phyloP scores from a whole-genome alignment of 2,113 vertebrate species.

The Regulus satrapa region DNA sequence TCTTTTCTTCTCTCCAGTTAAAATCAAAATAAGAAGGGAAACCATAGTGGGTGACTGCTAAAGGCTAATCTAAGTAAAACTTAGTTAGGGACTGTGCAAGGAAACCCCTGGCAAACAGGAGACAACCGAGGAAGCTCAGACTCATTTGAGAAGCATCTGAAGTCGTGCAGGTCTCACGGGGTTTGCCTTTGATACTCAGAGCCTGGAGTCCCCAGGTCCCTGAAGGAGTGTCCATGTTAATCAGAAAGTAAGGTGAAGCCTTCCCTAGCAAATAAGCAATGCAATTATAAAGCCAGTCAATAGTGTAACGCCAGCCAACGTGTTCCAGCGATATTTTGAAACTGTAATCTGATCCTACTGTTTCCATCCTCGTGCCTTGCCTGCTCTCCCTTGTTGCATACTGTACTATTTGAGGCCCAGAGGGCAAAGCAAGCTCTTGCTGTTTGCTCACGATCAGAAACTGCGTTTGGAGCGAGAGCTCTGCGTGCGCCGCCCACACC shows the following conservation, averaged over 20 bases:
- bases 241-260: conserved; percentile 74
- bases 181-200: not conserved
- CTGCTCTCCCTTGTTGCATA: conserved; percentile 68
- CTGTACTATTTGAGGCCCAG: conserved; percentile 69
- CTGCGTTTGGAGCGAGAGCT: not conserved
- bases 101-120: not conserved
- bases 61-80: not conserved
- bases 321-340: conserved; percentile 68
- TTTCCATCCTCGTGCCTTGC: conserved; percentile 63
- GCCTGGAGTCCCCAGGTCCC: conserved; percentile 26
- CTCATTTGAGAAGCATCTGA: not conserved
- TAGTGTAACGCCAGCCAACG: conserved; percentile 63
- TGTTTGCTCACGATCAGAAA: conserved; percentile 67
- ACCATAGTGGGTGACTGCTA: not conserved
- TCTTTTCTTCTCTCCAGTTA: not conserved
- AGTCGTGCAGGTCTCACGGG: not conserved
- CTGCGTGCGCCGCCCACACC: not conserved
- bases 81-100: not conserved
- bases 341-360: conserved; percentile 79
- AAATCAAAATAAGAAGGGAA: not conserved
- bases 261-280: conserved; percentile 71
- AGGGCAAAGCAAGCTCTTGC: conserved; percentile 60
- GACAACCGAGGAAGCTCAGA: not conserved
- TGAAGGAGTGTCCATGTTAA: conserved; percentile 63
- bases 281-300: conserved; percentile 76